Evolutionary conservation across 1,140 invertebrate genomes (phyloP).

Genomic region (Dendroctonus ponderosae): DNA sequence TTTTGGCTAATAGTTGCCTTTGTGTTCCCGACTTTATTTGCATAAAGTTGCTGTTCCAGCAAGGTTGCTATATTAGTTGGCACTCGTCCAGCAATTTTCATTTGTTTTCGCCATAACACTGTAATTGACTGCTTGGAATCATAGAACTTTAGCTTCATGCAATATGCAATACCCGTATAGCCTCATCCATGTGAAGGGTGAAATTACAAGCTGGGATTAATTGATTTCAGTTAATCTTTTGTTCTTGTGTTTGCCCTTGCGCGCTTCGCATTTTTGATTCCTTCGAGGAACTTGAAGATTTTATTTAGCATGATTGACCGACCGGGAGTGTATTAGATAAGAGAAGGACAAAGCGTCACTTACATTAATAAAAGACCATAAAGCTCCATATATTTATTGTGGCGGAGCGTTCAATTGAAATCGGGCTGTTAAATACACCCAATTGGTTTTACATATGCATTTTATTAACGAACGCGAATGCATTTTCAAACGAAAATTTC

Average conservation of each 20-base stretch:
- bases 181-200: too few relatives aligned
- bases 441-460: neutral
- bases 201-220: too few relatives aligned
- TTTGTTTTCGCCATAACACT: conserved; percentile 17
- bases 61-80: conserved; percentile 19
- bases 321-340: too few relatives aligned
- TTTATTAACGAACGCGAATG: conserved; percentile 9
- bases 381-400: neutral
- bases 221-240: too few relatives aligned
- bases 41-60: conserved; percentile 24
- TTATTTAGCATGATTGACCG: too few relatives aligned
- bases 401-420: neutral
- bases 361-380: too few relatives aligned
- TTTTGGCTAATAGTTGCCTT: conserved; percentile 30
- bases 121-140: conserved; percentile 16
- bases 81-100: conserved; percentile 13
- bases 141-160: conserved; percentile 3
- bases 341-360: too few relatives aligned
- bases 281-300: too few relatives aligned
- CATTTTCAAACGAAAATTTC: conserved; percentile 7
- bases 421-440: neutral
- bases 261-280: too few relatives aligned
- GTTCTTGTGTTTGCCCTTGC: too few relatives aligned
- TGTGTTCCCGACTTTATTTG: conserved; percentile 25
- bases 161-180: conserved; percentile 3